Base-by-base conservation (phyloP, 2,888 invertebrate species). In the Archips xylosteana region DNA sequence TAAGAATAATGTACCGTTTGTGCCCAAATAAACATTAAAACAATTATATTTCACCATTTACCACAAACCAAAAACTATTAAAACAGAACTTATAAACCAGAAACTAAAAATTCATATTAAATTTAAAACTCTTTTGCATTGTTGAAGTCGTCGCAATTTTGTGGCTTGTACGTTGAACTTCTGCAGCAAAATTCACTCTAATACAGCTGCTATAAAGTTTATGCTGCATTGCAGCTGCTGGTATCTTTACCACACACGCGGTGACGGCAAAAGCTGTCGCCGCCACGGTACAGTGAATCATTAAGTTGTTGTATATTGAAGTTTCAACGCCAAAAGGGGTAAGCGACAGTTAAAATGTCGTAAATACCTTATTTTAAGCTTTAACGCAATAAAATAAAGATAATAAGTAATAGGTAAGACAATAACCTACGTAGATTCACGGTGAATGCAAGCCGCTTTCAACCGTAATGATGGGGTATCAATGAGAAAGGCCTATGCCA, bases 191-290 rank as follows among this genome's bases (percentile, higher is more conserved):
- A 36, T n/a, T 15, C 15, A 34, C 34, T 57, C n/a, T 60, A 61
- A 70, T 36, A 2, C n/a, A 10, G 34, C 5, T 0, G 23, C 0
- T 34, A 60, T 34, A 36, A 34, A n/a, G 64, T 15, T 34, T 6
- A 54, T 15, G 23, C 69, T 74, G 13, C 42, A 4, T n/a, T 60
- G 51, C 12, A 10, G 8, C 42, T 32, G 39, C 3, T 60, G 51
- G 42, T 74, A 74, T 74, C 74, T 74, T 45, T 10, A 51, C 51
- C 36, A 45, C 54, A 65, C 74, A 74, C 60, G 74, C 74, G 65
- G 74, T 74, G 60, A 73, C 49, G 47, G 69, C 54, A 70, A 74
- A 66, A 65, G 74, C 74, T 73, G 73, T 64, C 54, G 60, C 60
- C 15, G 69, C 65, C 74, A 70, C 54, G 60, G 74, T 70, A 54